phyloP scores from a whole-genome alignment of 2,113 vertebrate species.

The Pseudonaja textilis region DNA sequence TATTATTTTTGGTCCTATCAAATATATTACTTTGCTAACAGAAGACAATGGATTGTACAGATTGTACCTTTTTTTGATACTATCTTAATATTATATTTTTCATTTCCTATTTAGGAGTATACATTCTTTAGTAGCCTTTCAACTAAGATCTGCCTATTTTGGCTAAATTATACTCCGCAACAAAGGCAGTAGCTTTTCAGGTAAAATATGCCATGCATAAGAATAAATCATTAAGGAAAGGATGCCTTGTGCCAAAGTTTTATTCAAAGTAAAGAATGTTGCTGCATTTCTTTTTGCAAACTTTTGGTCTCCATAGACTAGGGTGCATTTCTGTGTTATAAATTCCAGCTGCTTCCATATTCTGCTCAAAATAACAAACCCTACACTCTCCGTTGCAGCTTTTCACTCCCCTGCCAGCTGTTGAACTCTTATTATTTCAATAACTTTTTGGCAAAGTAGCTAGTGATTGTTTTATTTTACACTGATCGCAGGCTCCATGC shows the following conservation, averaged over 20 bases:
- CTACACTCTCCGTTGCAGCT: neutral
- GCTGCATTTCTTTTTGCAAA: neutral
- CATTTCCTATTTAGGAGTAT: neutral
- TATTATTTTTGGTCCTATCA: neutral
- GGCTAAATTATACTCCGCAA: conserved; percentile 8
- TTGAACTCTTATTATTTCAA: conserved; percentile 16
- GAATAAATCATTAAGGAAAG: neutral
- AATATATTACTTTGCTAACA: neutral
- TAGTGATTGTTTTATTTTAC: conserved; percentile 7
- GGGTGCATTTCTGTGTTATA: neutral
- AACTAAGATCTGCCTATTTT: neutral
- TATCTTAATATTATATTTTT: neutral
- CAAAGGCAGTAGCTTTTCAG: conserved; percentile 22
- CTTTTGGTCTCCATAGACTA: conserved; percentile 14
- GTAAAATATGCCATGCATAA: neutral
- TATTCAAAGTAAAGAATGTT: conserved; percentile 22
- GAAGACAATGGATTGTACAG: conserved; percentile 1
- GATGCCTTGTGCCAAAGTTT: neutral
- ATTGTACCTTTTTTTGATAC: neutral
- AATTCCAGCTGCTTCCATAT: conserved; percentile 20
- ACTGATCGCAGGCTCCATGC: conserved; percentile 25
- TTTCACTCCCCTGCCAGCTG: neutral
- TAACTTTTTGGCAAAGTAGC: conserved; percentile 37
- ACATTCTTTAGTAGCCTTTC: neutral
- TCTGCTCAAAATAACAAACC: conserved; percentile 23